Base-by-base conservation (phyloP, 2,797 vertebrate genomes). In the Leucoraja ocellata region DNA sequence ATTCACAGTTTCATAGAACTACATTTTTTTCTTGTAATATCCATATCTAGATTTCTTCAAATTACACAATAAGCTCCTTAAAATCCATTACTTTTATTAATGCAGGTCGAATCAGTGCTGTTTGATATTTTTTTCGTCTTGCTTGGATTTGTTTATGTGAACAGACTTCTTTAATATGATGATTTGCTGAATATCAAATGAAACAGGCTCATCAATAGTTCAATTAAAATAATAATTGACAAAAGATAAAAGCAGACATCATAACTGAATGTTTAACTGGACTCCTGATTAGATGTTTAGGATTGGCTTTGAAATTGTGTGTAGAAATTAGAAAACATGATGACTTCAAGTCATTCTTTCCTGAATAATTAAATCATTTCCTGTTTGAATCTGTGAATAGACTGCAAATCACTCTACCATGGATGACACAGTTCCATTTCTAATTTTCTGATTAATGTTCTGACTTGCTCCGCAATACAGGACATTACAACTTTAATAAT, bases 351-450 rank as follows among this genome's bases (percentile, higher is more conserved):
- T 28, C 39, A 36, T n/a, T 7, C 0, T 58, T 92, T 39, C 28
- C 39, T 76, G 39, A 92, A 76, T n/a, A 92, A n/a, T 92, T 92
- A 92, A 92, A 74, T 28, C 13, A 39, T 92, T 92, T 92, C 90
- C 14, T 58, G n/a, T 14, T 76, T n/a, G 23, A 76, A 74, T 25
- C 68, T 76, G 81, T 8, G 73, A 71, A 76, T 23, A 61, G 83
- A 86, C 90, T 92, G 71, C 32, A 74, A 91, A 54, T 74, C 32
- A 91, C 74, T 74, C 65, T 74, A 4, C 73, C 39, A 28, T 18
- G 11, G 32, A 71, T 74, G 36, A 54, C 68, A 73, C 36, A 6
- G 11, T 54, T 28, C 46, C 25, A 21, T 73, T 91, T 54, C 68
- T 74, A 46, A 91, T 74, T 74, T 73, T 74, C 36, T 91, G 71